A percentile compares a stretch with the other conserved stretches of the same genome.
phyloP scores from a whole-genome alignment of 1,140 invertebrate genomes.

The Brachionus sp. region DNA sequence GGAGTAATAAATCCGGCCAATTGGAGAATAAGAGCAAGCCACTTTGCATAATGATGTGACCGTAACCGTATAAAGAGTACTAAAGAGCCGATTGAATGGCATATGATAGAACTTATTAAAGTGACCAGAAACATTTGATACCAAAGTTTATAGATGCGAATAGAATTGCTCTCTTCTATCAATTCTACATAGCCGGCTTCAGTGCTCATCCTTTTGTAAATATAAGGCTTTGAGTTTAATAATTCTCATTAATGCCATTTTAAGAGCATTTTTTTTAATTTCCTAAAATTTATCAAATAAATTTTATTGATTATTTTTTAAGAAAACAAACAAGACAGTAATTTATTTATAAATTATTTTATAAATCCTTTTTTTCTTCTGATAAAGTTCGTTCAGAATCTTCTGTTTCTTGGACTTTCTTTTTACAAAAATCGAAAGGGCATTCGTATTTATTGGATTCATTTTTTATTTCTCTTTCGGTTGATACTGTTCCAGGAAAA shows the following conservation, averaged over 20 bases:
- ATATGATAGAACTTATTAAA: constrained; percentile 30
- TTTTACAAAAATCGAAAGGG: constrained; percentile 42
- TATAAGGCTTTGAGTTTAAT: not conserved
- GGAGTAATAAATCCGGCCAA: constrained; percentile 32
- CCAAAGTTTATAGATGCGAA: not conserved
- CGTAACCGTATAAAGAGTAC: constrained; percentile 8
- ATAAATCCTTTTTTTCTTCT: constrained; percentile 23
- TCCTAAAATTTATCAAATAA: not conserved
- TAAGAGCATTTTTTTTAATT: constrained; percentile 4
- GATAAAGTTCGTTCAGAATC: not conserved
- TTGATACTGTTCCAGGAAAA: not conserved
- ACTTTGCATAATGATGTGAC: constrained; percentile 44
- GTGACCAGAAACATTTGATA: constrained; percentile 35
- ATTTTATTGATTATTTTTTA: not conserved
- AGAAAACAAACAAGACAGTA: not conserved
- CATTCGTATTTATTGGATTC: constrained; percentile 22
- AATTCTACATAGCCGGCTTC: not conserved
- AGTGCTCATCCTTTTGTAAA: not conserved
- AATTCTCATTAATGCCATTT: constrained; percentile 7
- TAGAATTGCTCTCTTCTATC: not conserved
- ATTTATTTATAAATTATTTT: not conserved
- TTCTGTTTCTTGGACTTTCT: not conserved
- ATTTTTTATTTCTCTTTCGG: not conserved
- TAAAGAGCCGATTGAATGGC: constrained; percentile 24
- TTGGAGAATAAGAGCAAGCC: constrained; percentile 20